Evolutionary conservation across 2,797 vertebrate species (phyloP).

Genomic region (Chiroxiphia lanceolata): DNA sequence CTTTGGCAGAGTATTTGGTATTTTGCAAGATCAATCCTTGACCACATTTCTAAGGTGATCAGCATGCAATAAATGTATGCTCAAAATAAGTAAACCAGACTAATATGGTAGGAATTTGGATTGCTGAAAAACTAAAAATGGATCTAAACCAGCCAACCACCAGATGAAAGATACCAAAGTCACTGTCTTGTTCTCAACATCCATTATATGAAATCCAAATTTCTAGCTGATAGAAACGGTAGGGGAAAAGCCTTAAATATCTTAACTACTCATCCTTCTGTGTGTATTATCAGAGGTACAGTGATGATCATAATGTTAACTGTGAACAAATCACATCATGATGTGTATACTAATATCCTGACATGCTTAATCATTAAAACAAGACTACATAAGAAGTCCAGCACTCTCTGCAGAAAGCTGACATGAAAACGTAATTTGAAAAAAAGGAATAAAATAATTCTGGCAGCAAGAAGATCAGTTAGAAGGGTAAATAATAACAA

Average conservation of each 20-base stretch:
- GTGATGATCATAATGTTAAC: neutral
- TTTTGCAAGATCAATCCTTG: neutral
- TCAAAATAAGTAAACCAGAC: neutral
- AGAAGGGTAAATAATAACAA: constrained; percentile 69
- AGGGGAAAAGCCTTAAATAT: neutral
- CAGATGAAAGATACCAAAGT: neutral
- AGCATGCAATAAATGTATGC: neutral
- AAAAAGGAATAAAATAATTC: constrained; percentile 60
- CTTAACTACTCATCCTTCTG: neutral
- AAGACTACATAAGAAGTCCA: neutral
- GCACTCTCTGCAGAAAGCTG: neutral
- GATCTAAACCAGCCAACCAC: neutral
- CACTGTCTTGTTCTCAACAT: neutral
- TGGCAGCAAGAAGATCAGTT: constrained; percentile 42
- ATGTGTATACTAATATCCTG: neutral
- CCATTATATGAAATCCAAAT: neutral
- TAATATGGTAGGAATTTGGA: neutral
- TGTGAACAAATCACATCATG: neutral
- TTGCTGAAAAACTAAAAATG: neutral
- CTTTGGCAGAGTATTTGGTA: neutral
- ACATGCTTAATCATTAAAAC: neutral
- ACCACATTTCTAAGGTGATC: neutral
- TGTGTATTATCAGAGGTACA: neutral
- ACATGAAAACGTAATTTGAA: constrained; percentile 50
- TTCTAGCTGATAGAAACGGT: neutral